A percentile compares a stretch with the other conserved stretches of the same genome.
Conservation (phyloP, 2,888 invertebrate genomes). For the Heliconius aoede region DNA sequence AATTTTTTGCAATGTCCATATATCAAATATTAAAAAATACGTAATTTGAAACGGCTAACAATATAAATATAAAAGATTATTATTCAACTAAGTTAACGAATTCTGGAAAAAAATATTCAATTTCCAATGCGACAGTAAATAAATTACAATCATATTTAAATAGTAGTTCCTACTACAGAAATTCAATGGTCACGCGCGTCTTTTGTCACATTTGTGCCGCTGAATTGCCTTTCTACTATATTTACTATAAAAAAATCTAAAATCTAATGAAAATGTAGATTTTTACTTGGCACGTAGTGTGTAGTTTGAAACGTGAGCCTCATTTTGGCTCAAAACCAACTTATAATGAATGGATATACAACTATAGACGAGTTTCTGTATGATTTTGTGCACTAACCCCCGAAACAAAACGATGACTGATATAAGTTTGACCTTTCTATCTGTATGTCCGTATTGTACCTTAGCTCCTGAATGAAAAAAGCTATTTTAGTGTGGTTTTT, state of each 20-base stretch:
- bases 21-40: no score
- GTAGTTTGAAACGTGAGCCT: not conserved
- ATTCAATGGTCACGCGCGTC: constrained; percentile 18
- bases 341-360: constrained; percentile 3
- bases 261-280: constrained; percentile 11
- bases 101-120: not conserved
- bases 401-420: no score
- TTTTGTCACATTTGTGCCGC: constrained; percentile 5
- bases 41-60: not conserved
- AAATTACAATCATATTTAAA: not conserved
- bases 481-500: no score
- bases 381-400: not conserved
- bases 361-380: not conserved
- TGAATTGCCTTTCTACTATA: constrained; percentile 10
- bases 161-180: not conserved
- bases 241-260: constrained; percentile 4
- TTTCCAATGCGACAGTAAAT: not conserved
- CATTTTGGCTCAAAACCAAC: constrained; percentile 17
- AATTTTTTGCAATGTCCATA: no score
- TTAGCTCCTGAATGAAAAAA: no score
- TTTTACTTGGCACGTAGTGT: constrained; percentile 14
- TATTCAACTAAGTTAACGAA: not conserved
- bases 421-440: no score
- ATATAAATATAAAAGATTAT: not conserved
- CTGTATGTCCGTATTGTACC: no score